Base-by-base conservation (phyloP, 2,797 vertebrate species). In the Percopsis omiscomaycus region DNA sequence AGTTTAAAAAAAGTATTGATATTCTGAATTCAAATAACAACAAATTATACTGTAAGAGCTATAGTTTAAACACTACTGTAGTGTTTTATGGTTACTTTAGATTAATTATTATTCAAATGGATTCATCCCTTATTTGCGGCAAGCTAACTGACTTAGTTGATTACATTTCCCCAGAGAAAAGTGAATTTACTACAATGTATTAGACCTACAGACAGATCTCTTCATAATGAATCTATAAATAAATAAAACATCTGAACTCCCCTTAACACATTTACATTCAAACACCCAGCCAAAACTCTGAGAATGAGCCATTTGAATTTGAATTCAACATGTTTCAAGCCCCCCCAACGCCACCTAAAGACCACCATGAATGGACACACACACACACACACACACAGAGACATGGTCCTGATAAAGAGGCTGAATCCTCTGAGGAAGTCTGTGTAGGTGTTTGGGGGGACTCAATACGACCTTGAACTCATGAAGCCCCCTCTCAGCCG, bases 351-450 rank as follows among this genome's bases (percentile, higher is more conserved):
- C 22, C 63, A 37, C 52, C 15, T 16, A 14, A 14, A 48, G 2
- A 30, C 61, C 27, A 22, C 47, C 37, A 58, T 32, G 55, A 60
- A 59, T 58, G 28, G 59, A 52, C 54, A 66, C 47, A 22, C 13
- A 52, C 48, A 27, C 49, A 45, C 32, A 45, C 15, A 44, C 48
- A 14, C 30, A 62, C 1, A 52, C 30, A 14, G 29, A 46, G 67
- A 86, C 84, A 74, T 83, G 74, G 79, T 66, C 61, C 77, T 84
- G 85, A 89, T 88, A 89, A 89, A 90, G 87, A 90, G 87, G 83
- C 88, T 85, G 89, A 87, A 87, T 86, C 87, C 82, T 87, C 85
- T 45, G 75, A 89, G 88, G 86, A 91, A 90, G 88, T 90, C 85
- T 86, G 75, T 83, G 77, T 82, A 69, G n/a, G 71, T 86, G 86